Conservation (phyloP, 2,797 vertebrate genomes). For the Psittacula derbiana region DNA sequence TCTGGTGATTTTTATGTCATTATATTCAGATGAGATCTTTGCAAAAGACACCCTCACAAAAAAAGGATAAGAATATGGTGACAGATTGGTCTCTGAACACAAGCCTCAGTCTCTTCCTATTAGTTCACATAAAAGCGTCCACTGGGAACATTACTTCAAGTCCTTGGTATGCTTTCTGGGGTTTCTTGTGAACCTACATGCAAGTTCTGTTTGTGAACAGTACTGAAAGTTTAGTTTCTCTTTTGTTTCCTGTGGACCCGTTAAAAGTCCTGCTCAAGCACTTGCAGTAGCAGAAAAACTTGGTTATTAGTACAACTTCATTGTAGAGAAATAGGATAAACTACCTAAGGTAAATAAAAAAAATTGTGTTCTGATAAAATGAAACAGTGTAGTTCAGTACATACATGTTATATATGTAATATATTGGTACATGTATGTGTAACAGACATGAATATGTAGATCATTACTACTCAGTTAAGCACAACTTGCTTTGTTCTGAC, state of each 20-base stretch:
- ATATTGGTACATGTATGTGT: not conserved
- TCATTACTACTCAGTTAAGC: not conserved
- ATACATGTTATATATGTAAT: not conserved
- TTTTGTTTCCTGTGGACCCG: not conserved
- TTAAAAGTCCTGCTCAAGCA: not conserved
- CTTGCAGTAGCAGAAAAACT: not conserved
- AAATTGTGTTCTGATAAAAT: not conserved
- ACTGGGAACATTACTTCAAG: rapidly evolving
- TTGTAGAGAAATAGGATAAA: not conserved
- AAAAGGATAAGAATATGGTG: not conserved
- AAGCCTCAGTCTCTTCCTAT: not conserved
- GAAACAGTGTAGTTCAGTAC: not conserved
- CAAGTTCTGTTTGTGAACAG: not conserved
- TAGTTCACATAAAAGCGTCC: not conserved
- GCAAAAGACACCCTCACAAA: not conserved
- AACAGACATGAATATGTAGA: not conserved
- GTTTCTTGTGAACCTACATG: rapidly evolving
- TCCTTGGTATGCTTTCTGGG: not conserved
- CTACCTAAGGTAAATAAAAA: not conserved
- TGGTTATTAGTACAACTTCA: not conserved
- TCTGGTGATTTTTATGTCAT: not conserved
- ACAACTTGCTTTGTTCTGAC: not conserved
- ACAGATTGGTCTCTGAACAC: not conserved
- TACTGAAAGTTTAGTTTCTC: not conserved
- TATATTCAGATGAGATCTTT: not conserved